Evolutionary conservation across 2,888 invertebrate genomes (phyloP).

Genomic region (Pinctada fucata): DNA sequence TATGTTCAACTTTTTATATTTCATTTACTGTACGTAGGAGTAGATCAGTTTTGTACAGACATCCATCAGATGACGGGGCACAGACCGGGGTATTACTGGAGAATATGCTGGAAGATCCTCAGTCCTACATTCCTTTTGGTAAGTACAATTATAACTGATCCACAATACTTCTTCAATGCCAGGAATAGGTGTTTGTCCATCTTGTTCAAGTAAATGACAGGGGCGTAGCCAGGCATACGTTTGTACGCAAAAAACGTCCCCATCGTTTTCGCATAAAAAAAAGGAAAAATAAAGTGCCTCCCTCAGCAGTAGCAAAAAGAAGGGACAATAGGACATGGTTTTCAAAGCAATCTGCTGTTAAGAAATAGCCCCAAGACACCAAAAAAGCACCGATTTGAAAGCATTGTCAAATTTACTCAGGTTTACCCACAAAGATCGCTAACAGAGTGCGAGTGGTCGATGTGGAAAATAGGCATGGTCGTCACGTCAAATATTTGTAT

Average conservation of each 20-base stretch:
- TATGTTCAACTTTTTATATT: too few relatives aligned
- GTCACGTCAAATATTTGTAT: too few relatives aligned
- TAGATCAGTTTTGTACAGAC: constrained; percentile 87
- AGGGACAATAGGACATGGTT: too few relatives aligned
- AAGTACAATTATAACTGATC: constrained; percentile 72
- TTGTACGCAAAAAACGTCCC: background rate
- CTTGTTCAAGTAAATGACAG: background rate
- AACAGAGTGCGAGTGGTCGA: too few relatives aligned
- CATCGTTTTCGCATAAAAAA: background rate
- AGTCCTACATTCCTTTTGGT: constrained; percentile 88
- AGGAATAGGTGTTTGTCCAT: background rate
- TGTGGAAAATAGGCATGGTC: too few relatives aligned
- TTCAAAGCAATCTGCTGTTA: too few relatives aligned
- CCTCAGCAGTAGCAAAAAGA: background rate
- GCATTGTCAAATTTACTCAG: too few relatives aligned
- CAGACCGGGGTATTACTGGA: constrained; percentile 87
- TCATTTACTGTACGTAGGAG: constrained; percentile 78
- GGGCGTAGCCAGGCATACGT: too few relatives aligned
- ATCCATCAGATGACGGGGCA: constrained; percentile 88
- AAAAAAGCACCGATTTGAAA: too few relatives aligned
- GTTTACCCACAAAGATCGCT: too few relatives aligned
- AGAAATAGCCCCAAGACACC: too few relatives aligned
- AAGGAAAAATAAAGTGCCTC: background rate
- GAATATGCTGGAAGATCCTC: constrained; percentile 91
- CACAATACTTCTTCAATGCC: background rate